Percentiles rank a stretch among this genome's conserved stretches.
Evolutionary conservation across 2,888 invertebrate species (phyloP).

Genomic region (Gasteruption jaculator): DNA sequence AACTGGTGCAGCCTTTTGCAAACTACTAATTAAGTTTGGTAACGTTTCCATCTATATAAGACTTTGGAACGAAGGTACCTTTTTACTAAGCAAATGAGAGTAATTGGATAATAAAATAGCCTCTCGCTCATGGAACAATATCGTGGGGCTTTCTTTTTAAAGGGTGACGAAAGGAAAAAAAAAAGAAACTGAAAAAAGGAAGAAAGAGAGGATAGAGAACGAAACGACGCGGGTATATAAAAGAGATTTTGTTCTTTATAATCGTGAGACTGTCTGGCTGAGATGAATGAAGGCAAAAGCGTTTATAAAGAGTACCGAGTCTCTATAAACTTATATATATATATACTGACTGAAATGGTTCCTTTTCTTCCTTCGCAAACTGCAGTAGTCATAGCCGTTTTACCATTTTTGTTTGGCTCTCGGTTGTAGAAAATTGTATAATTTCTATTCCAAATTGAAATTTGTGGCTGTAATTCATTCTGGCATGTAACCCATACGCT

Average conservation of each 20-base stretch:
- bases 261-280: slow-evolving; percentile 46
- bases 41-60: slow-evolving; percentile 26
- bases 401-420: no score
- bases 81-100: slow-evolving; percentile 32
- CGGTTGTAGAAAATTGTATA: no score
- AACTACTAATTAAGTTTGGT: slow-evolving; percentile 32
- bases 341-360: no score
- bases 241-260: slow-evolving; percentile 46
- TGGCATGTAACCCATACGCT: no score
- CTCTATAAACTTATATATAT: no score
- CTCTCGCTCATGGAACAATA: slow-evolving; percentile 31
- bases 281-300: slow-evolving; percentile 40
- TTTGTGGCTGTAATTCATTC: no score
- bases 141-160: no score
- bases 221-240: slow-evolving; percentile 40
- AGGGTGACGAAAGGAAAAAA: slow-evolving; percentile 9
- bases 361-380: no score
- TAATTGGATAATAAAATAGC: slow-evolving; percentile 40
- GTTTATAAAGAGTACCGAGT: slow-evolving; percentile 42
- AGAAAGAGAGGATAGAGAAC: slow-evolving; percentile 22
- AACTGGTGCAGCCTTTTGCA: slow-evolving; percentile 9
- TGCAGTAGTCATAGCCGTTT: no score
- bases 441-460: no score
- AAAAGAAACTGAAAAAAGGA: slow-evolving; percentile 7
- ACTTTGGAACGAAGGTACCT: slow-evolving; percentile 20